Evolutionary conservation across 2,888 invertebrate species (phyloP).

Genomic region (Hydriomena furcata): DNA sequence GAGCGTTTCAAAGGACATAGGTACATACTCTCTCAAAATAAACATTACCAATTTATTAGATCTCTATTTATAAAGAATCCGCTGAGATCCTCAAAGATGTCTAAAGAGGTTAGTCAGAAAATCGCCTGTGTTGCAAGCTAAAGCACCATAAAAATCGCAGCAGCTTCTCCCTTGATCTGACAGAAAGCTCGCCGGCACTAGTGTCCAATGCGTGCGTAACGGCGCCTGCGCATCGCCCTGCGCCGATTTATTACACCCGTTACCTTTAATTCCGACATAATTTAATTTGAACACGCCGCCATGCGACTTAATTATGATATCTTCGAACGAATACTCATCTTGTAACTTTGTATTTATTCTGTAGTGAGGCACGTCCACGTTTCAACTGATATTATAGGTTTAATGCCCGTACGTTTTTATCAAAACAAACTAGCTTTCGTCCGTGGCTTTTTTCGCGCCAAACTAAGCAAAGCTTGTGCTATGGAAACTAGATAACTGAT

Average conservation of each 20-base stretch:
- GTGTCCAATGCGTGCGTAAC: slow-evolving; percentile 50
- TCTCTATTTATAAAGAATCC: no score
- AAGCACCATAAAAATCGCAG: neutral
- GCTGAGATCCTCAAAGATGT: no score
- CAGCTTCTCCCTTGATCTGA: neutral
- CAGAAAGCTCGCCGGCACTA: slow-evolving; percentile 3
- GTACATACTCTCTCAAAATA: no score
- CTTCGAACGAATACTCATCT: slow-evolving; percentile 47
- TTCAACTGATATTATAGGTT: neutral
- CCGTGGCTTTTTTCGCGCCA: no score
- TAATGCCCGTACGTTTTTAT: no score
- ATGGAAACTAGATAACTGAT: no score
- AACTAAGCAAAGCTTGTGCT: no score
- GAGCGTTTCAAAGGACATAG: no score
- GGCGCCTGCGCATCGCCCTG: slow-evolving; percentile 54
- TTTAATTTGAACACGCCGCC: slow-evolving; percentile 73
- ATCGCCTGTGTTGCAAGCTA: no score
- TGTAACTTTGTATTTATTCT: slow-evolving; percentile 29
- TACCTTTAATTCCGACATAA: slow-evolving; percentile 75
- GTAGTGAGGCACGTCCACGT: neutral
- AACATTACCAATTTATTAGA: no score
- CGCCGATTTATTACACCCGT: slow-evolving; percentile 63
- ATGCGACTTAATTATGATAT: slow-evolving; percentile 72
- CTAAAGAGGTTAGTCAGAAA: no score
- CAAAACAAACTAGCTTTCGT: no score